These are phyloP conservation scores for Miniopterus natalensis DNA, from an alignment of 2,113 vertebrate genomes.

Conservation along the genomic window DNA sequence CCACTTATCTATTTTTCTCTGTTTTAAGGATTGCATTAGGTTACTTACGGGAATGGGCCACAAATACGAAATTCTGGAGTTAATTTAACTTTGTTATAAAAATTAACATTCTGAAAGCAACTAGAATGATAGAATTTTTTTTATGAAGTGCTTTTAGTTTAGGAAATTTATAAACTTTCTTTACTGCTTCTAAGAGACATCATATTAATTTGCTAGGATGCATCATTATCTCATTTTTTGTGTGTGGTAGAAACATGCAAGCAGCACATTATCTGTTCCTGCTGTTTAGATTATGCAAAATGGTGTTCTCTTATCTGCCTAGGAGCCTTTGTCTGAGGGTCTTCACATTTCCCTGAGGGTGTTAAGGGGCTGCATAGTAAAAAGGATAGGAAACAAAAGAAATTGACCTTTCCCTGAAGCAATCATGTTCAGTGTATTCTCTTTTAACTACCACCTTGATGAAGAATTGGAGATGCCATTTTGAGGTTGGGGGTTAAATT, in stretches of 20 bases:
- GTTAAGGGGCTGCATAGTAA: neutral
- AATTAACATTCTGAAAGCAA: neutral
- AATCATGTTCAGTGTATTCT: neutral
- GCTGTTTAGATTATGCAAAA: neutral
- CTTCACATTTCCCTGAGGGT: neutral
- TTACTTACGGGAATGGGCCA: neutral
- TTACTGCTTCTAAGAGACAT: neutral
- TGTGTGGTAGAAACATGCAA: neutral
- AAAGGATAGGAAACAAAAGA: neutral
- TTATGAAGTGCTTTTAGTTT: neutral
- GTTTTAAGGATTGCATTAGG: slow-evolving; percentile 28
- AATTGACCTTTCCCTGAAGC: slow-evolving; percentile 3
- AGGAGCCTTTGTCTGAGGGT: neutral
- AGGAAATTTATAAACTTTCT: neutral
- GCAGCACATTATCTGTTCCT: neutral
- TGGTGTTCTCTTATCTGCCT: neutral
- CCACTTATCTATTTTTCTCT: neutral
- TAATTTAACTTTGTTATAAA: slow-evolving; percentile 21
- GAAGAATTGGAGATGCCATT: slow-evolving; percentile 13
- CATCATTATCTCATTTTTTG: slow-evolving; percentile 36
- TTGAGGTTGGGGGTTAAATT: slow-evolving; percentile 59
- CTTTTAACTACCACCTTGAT: neutral
- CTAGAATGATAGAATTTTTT: slow-evolving; percentile 1
- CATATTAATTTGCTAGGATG: slow-evolving; percentile 2
- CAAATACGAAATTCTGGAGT: slow-evolving; percentile 14